Conservation (phyloP, 2,888 invertebrate genomes). For the Euspilapteryx auroguttella region DNA sequence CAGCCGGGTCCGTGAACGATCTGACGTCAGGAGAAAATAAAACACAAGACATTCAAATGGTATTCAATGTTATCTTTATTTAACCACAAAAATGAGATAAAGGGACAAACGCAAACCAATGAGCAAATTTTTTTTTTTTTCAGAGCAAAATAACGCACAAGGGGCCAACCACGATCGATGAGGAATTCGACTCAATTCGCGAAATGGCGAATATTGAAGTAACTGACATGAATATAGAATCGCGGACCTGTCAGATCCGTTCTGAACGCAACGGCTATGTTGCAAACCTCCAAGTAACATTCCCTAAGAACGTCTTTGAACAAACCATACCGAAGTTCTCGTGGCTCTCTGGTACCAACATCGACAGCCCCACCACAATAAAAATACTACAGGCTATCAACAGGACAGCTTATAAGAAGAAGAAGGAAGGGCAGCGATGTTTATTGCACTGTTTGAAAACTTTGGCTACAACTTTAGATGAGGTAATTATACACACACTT, state of each 20-base stretch:
- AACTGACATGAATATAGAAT: constrained; percentile 61
- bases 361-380: constrained; percentile 71
- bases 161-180: constrained; percentile 37
- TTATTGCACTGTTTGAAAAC: constrained; percentile 80
- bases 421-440: constrained; percentile 83
- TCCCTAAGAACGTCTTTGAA: constrained; percentile 55
- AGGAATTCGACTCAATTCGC: constrained; percentile 52
- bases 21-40: constrained; percentile 26
- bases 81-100: constrained; percentile 5
- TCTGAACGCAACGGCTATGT: constrained; percentile 55
- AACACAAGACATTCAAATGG: constrained; percentile 40
- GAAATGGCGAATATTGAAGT: constrained; percentile 55
- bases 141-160: constrained; percentile 37
- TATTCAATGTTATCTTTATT: too few species aligned
- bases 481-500: too few species aligned
- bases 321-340: constrained; percentile 52
- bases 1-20: constrained; percentile 39
- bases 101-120: too few species aligned
- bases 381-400: constrained; percentile 80
- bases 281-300: constrained; percentile 60
- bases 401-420: constrained; percentile 78
- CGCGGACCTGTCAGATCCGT: constrained; percentile 61
- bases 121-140: constrained; percentile 10
- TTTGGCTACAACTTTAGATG: constrained; percentile 46
- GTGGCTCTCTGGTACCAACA: constrained; percentile 53